Conservation (phyloP, 2,797 vertebrate genomes). For the Varecia variegata region DNA sequence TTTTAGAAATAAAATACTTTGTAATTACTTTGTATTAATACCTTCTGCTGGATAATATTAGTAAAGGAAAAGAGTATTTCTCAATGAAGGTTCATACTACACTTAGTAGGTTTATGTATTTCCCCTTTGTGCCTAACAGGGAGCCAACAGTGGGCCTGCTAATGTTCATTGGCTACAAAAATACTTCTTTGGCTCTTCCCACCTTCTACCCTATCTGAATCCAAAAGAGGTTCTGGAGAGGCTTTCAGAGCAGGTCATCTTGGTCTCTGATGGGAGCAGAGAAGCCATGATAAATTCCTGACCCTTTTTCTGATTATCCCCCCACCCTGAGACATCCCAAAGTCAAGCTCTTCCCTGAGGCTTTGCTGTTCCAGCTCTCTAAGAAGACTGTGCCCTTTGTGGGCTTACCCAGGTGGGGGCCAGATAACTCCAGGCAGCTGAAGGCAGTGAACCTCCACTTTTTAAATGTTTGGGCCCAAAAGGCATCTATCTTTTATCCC, state of each 20-base stretch:
- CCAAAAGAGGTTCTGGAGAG: not conserved
- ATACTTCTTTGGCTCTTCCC: not conserved
- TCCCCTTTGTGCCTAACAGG: not conserved
- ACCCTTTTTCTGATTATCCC: not conserved
- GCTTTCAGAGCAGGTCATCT: not conserved
- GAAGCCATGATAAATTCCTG: not conserved
- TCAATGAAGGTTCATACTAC: not conserved
- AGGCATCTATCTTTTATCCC: not conserved
- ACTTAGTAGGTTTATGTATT: not conserved
- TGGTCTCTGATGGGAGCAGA: not conserved
- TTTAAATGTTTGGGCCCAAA: not conserved
- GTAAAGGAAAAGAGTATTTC: not conserved
- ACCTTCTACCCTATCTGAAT: not conserved
- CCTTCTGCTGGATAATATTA: not conserved
- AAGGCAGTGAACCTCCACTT: not conserved
- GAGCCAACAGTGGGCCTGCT: not conserved
- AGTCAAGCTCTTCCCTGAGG: not conserved
- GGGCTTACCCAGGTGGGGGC: not conserved
- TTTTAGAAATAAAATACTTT: conserved; percentile 59
- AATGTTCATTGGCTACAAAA: not conserved
- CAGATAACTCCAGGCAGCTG: not conserved
- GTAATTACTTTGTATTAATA: not conserved
- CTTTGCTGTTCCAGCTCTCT: not conserved
- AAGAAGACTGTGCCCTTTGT: not conserved
- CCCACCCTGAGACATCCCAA: not conserved